These are phyloP conservation scores for Anas bernieri DNA, from an alignment of 2,797 vertebrate genomes.

Conservation along the genomic window DNA sequence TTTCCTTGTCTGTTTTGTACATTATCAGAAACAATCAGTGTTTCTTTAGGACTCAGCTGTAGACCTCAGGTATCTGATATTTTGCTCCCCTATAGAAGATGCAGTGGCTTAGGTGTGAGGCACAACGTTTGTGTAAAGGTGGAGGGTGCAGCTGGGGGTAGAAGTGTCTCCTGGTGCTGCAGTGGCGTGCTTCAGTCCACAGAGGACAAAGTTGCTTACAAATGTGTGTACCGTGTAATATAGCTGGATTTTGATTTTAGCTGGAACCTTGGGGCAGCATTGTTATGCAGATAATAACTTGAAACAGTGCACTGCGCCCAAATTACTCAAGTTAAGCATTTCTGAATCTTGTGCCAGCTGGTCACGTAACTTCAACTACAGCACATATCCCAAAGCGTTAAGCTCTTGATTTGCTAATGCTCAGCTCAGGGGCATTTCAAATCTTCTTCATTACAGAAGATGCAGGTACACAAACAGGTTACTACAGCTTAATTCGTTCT, in stretches of 20 bases:
- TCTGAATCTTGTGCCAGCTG: background rate
- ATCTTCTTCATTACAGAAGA: background rate
- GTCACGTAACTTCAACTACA: background rate
- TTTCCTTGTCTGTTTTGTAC: background rate
- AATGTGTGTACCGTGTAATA: background rate
- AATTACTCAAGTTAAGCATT: background rate
- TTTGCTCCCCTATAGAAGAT: background rate
- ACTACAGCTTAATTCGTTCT: background rate
- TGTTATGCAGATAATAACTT: background rate
- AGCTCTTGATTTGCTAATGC: background rate
- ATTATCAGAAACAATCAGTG: background rate
- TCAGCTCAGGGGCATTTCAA: background rate
- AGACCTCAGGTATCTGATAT: background rate
- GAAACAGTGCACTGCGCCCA: background rate
- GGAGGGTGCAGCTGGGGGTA: background rate
- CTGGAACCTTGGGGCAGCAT: background rate
- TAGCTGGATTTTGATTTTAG: background rate
- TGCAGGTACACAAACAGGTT: background rate
- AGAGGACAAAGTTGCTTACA: too few relatives aligned
- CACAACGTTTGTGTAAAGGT: rapidly evolving
- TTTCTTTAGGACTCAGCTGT: background rate
- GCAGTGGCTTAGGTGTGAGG: background rate
- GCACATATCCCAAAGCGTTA: background rate
- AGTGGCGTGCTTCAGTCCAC: background rate
- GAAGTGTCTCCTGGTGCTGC: background rate